A percentile compares a stretch with the other conserved stretches of the same genome.
phyloP scores from a whole-genome alignment of 92 coral and sea anemone species.

The Siderastrea radians region DNA sequence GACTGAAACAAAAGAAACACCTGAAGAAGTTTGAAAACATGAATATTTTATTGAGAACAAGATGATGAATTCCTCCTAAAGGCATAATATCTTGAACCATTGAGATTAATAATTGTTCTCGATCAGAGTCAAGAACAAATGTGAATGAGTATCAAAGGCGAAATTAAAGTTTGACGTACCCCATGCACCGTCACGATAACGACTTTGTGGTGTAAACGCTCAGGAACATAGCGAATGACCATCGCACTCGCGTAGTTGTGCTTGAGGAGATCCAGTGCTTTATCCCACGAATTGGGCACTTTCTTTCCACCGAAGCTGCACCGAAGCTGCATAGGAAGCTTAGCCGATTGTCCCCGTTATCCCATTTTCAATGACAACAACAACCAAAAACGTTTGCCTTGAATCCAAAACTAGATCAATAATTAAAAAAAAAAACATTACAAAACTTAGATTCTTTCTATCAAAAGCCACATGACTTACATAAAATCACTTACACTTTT shows the following conservation, averaged over 20 bases:
- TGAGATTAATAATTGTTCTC: no score
- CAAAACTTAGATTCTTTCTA: neutral
- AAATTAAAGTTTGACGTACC: slow-evolving; percentile 9
- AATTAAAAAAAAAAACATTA: neutral
- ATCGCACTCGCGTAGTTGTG: slow-evolving; percentile 5
- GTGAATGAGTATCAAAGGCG: neutral
- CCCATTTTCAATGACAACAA: neutral
- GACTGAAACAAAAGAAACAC: neutral
- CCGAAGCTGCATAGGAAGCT: slow-evolving; percentile 7
- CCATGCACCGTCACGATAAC: slow-evolving; percentile 12
- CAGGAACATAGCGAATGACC: slow-evolving; percentile 2
- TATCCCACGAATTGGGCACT: slow-evolving; percentile 12
- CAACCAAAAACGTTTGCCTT: no score
- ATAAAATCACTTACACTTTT: neutral
- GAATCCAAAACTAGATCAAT: neutral
- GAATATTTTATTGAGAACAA: no score
- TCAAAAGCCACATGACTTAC: no score
- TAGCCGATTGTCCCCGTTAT: slow-evolving; percentile 12
- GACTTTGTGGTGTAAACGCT: slow-evolving; percentile 1
- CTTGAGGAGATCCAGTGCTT: slow-evolving; percentile 18
- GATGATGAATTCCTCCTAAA: no score
- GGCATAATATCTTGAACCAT: no score
- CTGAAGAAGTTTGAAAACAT: neutral
- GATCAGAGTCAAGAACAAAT: no score
- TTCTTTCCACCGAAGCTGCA: slow-evolving; percentile 14